These are phyloP conservation scores for Gymnocypris eckloni DNA, from an alignment of 2,797 vertebrate species.

Conservation along the genomic window DNA sequence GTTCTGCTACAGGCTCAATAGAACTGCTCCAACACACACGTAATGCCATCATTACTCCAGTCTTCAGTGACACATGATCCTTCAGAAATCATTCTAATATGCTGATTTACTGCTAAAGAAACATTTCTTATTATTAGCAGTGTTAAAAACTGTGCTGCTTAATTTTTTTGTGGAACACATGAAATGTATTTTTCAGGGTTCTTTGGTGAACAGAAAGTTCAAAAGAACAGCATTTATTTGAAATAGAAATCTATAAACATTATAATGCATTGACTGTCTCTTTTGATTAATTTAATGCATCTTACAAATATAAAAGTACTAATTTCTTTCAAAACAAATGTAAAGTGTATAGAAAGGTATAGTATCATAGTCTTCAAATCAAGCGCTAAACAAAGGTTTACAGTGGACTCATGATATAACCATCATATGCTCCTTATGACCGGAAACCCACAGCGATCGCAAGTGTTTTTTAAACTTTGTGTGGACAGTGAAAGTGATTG, in stretches of 20 bases:
- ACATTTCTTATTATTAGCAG: neutral
- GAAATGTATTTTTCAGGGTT: neutral
- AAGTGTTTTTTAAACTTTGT: neutral
- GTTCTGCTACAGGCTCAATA: neutral
- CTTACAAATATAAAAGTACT: neutral
- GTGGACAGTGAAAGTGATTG: neutral
- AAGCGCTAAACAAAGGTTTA: neutral
- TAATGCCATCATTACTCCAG: slow-evolving; percentile 15
- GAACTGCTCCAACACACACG: neutral
- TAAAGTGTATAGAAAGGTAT: neutral
- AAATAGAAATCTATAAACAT: no score
- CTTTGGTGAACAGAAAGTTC: neutral
- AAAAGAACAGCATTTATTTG: neutral
- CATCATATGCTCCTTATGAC: neutral
- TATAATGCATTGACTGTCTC: neutral
- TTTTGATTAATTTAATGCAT: neutral
- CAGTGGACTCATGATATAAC: neutral
- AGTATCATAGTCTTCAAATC: neutral
- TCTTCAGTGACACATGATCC: neutral
- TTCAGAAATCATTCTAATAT: neutral
- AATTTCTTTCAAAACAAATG: neutral
- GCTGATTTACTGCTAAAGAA: neutral
- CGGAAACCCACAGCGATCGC: neutral
- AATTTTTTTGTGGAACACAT: neutral
- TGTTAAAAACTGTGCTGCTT: neutral